These are phyloP conservation scores for Carollia perspicillata DNA, from an alignment of 2,113 vertebrate species.

Conservation along the genomic window DNA sequence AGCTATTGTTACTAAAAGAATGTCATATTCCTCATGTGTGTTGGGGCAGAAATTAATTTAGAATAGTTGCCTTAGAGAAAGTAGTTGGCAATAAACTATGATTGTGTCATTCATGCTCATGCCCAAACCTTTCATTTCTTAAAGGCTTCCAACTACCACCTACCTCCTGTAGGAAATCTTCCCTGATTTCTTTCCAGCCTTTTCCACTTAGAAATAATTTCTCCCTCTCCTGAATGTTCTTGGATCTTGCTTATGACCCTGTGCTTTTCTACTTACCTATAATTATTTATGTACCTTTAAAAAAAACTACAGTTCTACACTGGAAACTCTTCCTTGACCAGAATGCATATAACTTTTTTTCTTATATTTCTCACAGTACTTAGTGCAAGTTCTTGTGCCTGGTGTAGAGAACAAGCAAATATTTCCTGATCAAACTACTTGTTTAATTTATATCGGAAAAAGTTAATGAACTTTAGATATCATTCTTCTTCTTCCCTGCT, in stretches of 20 bases:
- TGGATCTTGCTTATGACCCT: not conserved
- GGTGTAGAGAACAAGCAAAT: not conserved
- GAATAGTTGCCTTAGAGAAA: slow-evolving; percentile 20
- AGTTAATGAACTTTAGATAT: slow-evolving; percentile 33
- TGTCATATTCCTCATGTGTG: not conserved
- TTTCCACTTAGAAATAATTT: slow-evolving; percentile 29
- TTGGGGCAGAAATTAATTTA: slow-evolving; percentile 4
- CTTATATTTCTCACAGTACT: slow-evolving; percentile 3
- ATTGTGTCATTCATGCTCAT: slow-evolving; percentile 8
- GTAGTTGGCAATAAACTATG: not conserved
- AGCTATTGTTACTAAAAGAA: not conserved
- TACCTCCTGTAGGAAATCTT: slow-evolving; percentile 9
- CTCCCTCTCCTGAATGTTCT: not conserved
- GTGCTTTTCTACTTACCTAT: not conserved
- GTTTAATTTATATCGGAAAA: slow-evolving; percentile 28
- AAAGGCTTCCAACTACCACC: not conserved
- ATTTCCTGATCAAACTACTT: slow-evolving; percentile 30
- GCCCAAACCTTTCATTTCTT: not conserved
- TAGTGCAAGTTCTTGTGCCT: not conserved
- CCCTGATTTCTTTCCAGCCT: not conserved
- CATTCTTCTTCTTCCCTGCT: not conserved
- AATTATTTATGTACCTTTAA: not conserved
- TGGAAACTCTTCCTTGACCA: not conserved
- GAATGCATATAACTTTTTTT: not conserved
- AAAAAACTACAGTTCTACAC: not conserved